Evolutionary conservation across 2,888 invertebrate genomes (phyloP), one percentile per base, ranked within the genome.

Genomic region (Pterostichus madidus): DNA sequence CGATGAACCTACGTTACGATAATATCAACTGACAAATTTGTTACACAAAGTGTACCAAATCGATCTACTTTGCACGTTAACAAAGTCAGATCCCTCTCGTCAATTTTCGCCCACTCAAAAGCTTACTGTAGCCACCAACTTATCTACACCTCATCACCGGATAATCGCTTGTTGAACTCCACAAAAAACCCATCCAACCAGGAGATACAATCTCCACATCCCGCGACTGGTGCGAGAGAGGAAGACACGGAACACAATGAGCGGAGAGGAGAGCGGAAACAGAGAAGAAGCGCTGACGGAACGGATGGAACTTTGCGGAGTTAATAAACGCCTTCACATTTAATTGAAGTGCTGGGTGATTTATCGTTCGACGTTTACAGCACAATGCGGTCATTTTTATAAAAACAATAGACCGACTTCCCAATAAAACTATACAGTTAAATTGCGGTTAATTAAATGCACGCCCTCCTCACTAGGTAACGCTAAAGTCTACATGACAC

Each of bases 261-360:
- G 32, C 52, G 76, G 49, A 53, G 31, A 15, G 10, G 52, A 31
- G 52, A 76, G 17, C 52, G 31, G 32, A 46, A 11, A 71, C 17
- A 39, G 35, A 68, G 68, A 68, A 53, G 53, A 53, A 53, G 68
- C 44, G 32, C 10, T 39, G 68, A 76, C 32, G 76, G 31, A 53
- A 52, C 52, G 71, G 13, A 71, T 71, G 44, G 17, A 35, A 15
- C 35, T 46, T 61, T 10, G 53, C 15, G 53, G 39, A 53, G 53
- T 78, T 78, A 78, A 78, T 78, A 78, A 78, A 78, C 78, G 78
- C 78, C 78, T 78, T 78, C 78, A 78, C 17, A 78, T 78, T 78
- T 78, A 78, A 78, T 78, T 78, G 78, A 78, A 78, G 78, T 78
- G 59, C 61, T 78, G 78, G 78, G 78, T 78, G 78, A 78, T 78